Evolutionary conservation across 2,113 vertebrate genomes (phyloP).

Genomic region (Hippocampus guttulatus): DNA sequence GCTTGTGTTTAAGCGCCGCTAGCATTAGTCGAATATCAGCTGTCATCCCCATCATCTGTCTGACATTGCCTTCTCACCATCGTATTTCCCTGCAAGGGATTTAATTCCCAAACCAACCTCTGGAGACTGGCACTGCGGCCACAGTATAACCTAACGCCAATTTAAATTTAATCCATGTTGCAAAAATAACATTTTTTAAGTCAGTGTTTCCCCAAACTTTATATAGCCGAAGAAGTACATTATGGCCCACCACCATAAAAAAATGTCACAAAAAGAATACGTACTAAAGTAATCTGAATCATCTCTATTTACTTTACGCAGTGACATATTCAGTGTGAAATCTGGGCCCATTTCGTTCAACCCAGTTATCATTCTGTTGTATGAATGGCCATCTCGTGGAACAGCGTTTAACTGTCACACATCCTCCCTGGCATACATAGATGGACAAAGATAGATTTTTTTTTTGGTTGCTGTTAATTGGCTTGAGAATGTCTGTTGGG

Average conservation of each 20-base stretch:
- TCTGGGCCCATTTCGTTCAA: neutral
- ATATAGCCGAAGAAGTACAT: too few species aligned
- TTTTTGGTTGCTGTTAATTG: neutral
- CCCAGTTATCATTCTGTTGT: too few species aligned
- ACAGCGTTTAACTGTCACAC: too few species aligned
- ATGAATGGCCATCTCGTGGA: neutral
- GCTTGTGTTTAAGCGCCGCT: neutral
- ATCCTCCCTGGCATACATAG: too few species aligned
- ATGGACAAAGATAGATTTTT: too few species aligned
- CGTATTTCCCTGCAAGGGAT: neutral
- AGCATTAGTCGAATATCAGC: neutral
- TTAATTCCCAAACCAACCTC: neutral
- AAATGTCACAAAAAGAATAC: too few species aligned
- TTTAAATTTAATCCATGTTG: neutral
- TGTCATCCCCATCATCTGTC: neutral
- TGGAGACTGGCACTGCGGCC: neutral
- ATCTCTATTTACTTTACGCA: too few species aligned
- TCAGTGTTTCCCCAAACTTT: too few species aligned
- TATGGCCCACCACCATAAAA: too few species aligned
- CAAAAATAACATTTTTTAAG: too few species aligned
- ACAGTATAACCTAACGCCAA: neutral
- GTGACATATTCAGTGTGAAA: too few species aligned
- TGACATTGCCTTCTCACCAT: neutral
- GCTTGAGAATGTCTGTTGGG: neutral
- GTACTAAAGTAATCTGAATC: too few species aligned